These are phyloP conservation scores for Phalacrocorax carbo DNA, from an alignment of 2,113 vertebrate genomes.

Conservation along the genomic window DNA sequence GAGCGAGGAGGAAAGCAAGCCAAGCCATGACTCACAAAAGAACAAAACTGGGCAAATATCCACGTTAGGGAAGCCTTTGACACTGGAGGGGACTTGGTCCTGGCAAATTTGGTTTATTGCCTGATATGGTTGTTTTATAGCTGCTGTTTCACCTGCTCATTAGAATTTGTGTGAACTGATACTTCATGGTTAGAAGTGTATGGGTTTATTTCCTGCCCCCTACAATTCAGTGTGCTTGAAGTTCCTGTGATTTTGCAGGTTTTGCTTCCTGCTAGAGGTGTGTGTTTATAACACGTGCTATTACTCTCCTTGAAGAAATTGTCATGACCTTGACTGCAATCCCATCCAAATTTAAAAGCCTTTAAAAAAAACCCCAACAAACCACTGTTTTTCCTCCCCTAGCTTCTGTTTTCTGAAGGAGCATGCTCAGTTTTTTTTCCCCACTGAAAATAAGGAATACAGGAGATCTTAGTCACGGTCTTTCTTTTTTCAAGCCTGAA, in stretches of 20 bases:
- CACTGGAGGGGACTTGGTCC: not conserved
- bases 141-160: not conserved
- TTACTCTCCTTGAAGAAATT: not conserved
- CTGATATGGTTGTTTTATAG: not conserved
- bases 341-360: not conserved
- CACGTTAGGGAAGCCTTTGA: not conserved
- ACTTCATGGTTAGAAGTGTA: not conserved
- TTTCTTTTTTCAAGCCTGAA: not conserved
- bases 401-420: not conserved
- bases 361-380: not conserved
- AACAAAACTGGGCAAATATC: not conserved
- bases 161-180: not conserved
- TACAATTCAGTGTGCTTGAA: not conserved
- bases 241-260: not conserved
- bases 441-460: not conserved
- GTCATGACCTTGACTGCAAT: not conserved
- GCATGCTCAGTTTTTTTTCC: not conserved
- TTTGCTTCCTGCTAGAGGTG: not conserved
- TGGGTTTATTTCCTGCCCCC: accelerated
- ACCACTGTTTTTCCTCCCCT: not conserved
- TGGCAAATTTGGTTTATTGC: not conserved
- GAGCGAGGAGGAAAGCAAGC: not conserved
- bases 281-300: not conserved
- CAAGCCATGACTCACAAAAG: not conserved
- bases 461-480: not conserved